Percentiles rank a stretch among this genome's conserved stretches.
Evolutionary conservation across 2,113 vertebrate genomes (phyloP).

Genomic region (Tamias sibiricus): DNA sequence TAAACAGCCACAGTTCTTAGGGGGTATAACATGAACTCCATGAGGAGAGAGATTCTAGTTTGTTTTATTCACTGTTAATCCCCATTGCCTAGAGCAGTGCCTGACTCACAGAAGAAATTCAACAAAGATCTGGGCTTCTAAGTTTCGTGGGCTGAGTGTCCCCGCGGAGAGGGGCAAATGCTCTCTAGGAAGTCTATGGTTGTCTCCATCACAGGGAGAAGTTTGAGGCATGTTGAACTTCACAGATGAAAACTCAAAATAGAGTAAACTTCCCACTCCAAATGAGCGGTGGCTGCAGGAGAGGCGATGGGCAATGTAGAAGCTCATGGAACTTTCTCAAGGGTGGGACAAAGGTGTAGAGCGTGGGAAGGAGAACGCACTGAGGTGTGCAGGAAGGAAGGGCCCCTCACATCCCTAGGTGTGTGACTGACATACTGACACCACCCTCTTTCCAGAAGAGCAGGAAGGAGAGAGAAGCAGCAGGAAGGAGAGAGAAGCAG

Average conservation of each 20-base stretch:
- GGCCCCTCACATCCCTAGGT: neutral
- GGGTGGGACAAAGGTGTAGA: neutral
- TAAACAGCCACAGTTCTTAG: neutral
- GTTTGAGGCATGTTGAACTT: neutral
- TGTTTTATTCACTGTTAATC: neutral
- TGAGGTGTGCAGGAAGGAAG: neutral
- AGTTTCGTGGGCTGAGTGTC: fast-evolving
- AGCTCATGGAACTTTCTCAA: neutral
- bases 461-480: neutral
- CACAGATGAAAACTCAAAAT: neutral
- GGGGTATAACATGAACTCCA: neutral
- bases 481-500: too few relatives aligned
- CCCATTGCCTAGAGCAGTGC: neutral
- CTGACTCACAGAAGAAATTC: neutral
- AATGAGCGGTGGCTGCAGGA: neutral
- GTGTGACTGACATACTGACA: neutral
- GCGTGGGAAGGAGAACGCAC: neutral
- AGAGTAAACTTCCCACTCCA: neutral
- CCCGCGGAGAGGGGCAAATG: neutral
- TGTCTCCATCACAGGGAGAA: neutral
- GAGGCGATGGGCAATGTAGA: neutral
- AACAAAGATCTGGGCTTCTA: neutral
- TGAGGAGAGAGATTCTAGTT: neutral
- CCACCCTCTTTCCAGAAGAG: neutral
- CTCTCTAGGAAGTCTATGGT: neutral